These are phyloP conservation scores for Craterocephalus amniculus DNA, from an alignment of 2,797 vertebrate genomes.

Conservation along the genomic window DNA sequence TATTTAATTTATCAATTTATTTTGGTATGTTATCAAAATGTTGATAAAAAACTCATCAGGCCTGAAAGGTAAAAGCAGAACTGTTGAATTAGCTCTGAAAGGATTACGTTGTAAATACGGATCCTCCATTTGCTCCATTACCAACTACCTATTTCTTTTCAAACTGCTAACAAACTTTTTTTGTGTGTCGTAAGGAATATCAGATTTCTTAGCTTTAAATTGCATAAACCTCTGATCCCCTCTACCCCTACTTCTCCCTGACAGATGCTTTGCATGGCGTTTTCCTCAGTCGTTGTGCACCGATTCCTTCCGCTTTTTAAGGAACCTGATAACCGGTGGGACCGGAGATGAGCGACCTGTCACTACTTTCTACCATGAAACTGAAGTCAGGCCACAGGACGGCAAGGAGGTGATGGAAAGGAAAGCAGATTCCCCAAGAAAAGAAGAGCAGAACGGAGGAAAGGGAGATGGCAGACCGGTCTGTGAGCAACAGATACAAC, in stretches of 20 bases:
- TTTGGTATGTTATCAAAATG: too few relatives aligned
- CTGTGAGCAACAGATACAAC: neutral
- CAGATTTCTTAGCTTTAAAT: neutral
- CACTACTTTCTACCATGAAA: constrained; percentile 82
- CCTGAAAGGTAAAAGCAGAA: too few relatives aligned
- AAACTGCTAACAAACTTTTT: neutral
- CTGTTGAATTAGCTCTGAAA: neutral
- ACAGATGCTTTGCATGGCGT: constrained; percentile 92
- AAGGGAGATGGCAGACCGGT: neutral
- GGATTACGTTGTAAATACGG: neutral
- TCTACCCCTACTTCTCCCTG: neutral
- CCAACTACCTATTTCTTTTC: neutral
- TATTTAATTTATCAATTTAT: too few relatives aligned
- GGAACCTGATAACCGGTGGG: constrained; percentile 75
- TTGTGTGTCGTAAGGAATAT: neutral
- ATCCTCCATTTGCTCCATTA: neutral
- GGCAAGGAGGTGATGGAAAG: constrained; percentile 51
- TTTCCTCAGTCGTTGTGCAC: constrained; percentile 88
- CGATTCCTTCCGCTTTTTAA: constrained; percentile 87
- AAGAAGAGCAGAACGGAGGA: constrained; percentile 1
- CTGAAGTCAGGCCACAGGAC: constrained; percentile 44
- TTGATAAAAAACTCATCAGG: too few relatives aligned
- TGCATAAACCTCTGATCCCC: neutral
- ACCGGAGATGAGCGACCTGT: constrained; percentile 63
- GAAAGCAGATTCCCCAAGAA: neutral